Evolutionary conservation across 2,113 vertebrate species (phyloP).

Genomic region (Mus pahari): DNA sequence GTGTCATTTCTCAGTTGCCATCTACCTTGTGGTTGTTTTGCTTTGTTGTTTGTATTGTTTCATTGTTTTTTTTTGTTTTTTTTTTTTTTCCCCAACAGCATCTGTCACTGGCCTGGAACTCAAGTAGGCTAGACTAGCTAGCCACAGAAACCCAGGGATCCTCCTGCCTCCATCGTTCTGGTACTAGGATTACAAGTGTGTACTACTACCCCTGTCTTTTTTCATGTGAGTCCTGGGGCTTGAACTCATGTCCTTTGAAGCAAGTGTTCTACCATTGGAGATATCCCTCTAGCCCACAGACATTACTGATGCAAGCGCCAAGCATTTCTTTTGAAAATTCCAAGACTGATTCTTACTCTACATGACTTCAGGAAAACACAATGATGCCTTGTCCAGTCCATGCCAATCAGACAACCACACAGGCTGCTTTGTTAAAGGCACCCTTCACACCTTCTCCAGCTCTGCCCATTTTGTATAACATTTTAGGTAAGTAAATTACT

Average conservation of each 20-base stretch:
- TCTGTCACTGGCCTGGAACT: neutral
- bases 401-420: neutral
- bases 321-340: neutral
- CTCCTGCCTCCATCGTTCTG: neutral
- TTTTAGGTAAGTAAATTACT: neutral
- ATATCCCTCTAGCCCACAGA: neutral
- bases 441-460: accelerated
- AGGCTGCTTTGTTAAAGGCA: neutral
- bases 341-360: neutral
- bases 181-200: neutral
- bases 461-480: neutral
- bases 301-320: neutral
- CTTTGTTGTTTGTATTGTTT: neutral
- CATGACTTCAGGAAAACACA: neutral
- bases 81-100: neutral
- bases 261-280: neutral
- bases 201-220: neutral
- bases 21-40: neutral
- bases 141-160: neutral
- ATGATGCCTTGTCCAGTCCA: neutral
- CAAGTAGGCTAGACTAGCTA: neutral
- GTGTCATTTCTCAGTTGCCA: neutral
- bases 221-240: neutral
- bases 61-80: neutral
- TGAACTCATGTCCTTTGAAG: no score